Evolutionary conservation across 2,797 vertebrate genomes (phyloP).

Genomic region (Smutsia gigantea): DNA sequence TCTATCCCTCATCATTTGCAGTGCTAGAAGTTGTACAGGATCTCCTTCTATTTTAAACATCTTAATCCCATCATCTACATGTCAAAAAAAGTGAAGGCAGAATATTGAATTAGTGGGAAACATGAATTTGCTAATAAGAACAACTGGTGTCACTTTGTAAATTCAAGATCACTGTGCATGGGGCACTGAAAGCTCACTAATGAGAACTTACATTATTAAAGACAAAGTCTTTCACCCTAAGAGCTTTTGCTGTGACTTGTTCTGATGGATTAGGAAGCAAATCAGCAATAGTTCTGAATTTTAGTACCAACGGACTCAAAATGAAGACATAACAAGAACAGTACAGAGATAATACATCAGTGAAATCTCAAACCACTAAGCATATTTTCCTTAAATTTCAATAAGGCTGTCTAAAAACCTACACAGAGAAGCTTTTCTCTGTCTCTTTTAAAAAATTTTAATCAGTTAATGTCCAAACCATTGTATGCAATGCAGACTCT

Average conservation of each 20-base stretch:
- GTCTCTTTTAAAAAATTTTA: background rate
- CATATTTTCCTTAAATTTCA: slow-evolving; percentile 51
- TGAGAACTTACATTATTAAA: slow-evolving; percentile 50
- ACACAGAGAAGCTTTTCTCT: background rate
- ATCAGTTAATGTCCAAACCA: background rate
- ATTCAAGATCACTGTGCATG: background rate
- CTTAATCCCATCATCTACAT: background rate
- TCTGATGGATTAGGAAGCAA: background rate
- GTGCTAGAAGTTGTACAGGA: background rate
- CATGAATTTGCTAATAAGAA: background rate
- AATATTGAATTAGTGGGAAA: slow-evolving; percentile 42
- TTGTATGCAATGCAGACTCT: background rate
- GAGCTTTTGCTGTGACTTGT: background rate
- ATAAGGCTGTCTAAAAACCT: background rate
- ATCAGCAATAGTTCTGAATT: slow-evolving; percentile 45
- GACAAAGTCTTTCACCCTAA: background rate
- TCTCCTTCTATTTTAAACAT: background rate
- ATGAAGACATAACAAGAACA: slow-evolving; percentile 35
- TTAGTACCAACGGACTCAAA: slow-evolving; percentile 18
- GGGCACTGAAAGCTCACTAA: background rate
- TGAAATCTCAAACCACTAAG: slow-evolving; percentile 43
- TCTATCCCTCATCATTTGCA: background rate
- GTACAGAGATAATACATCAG: background rate
- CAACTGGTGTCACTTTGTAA: background rate
- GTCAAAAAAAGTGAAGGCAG: slow-evolving; percentile 9